phyloP scores from a whole-genome alignment of 2,888 invertebrate genomes.

The Rhagonycha lutea region DNA sequence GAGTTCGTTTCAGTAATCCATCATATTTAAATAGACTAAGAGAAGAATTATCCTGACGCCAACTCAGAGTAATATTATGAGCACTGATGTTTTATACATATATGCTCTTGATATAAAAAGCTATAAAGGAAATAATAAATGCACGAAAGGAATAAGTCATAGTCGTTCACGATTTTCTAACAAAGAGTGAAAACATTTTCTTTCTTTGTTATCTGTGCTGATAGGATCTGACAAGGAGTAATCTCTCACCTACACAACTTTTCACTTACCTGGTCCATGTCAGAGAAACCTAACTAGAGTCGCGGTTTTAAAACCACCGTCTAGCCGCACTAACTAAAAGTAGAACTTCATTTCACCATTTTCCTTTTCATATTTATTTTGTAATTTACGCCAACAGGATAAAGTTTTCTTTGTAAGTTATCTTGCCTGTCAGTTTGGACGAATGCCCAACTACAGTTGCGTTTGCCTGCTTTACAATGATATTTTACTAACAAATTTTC shows the following conservation, averaged over 20 bases:
- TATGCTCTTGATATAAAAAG: constrained; percentile 29
- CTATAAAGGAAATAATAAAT: constrained; percentile 29
- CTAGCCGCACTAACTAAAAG: constrained; percentile 23
- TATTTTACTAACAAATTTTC: constrained; percentile 29
- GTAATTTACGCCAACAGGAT: constrained; percentile 19
- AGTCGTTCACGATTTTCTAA: constrained; percentile 20
- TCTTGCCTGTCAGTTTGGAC: constrained; percentile 22
- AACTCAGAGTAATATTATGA: constrained; percentile 30
- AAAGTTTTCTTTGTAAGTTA: constrained; percentile 20
- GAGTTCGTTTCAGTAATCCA: constrained; percentile 44
- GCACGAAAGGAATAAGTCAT: constrained; percentile 20
- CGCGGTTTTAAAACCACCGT: constrained; percentile 25
- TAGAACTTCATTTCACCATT: constrained; percentile 26
- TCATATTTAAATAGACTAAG: constrained; percentile 44
- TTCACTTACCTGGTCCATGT: constrained; percentile 30
- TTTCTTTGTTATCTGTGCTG: constrained; percentile 28
- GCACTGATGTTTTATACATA: constrained; percentile 35
- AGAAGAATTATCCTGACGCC: constrained; percentile 45
- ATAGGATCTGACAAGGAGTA: constrained; percentile 30
- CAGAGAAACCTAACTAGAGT: constrained; percentile 25
- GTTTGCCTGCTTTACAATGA: constrained; percentile 4
- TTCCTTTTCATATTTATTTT: constrained; percentile 28
- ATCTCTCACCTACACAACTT: constrained; percentile 32
- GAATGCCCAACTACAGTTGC: constrained; percentile 23
- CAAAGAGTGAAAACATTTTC: constrained; percentile 23